Evolutionary conservation across 2,797 vertebrate species (phyloP).

Genomic region (Neosilurus mollespiculum): DNA sequence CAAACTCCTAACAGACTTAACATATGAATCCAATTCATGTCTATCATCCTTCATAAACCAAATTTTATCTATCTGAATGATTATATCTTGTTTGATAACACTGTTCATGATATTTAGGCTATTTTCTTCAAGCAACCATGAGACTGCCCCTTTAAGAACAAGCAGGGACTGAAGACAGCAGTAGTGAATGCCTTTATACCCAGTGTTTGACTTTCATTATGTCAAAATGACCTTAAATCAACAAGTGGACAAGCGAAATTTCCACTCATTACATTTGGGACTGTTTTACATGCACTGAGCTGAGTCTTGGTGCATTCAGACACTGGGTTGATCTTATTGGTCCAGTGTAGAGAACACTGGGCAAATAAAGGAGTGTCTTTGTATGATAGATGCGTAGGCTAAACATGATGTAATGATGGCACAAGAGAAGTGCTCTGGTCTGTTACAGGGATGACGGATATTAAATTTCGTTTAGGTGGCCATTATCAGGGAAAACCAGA

Average conservation of each 20-base stretch:
- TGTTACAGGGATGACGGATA: constrained; percentile 9
- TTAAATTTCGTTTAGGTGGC: constrained; percentile 1
- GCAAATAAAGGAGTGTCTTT: constrained; percentile 31
- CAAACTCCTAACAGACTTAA: too few species aligned
- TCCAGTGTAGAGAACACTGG: constrained; percentile 32
- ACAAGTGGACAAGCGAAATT: constrained; percentile 20
- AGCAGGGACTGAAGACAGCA: background rate
- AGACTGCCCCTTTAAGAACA: background rate
- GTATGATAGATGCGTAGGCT: constrained; percentile 5
- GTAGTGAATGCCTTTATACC: too few species aligned
- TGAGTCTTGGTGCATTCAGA: constrained; percentile 4
- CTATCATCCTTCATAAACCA: too few species aligned
- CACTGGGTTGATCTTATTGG: constrained; percentile 27
- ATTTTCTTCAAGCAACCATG: too few species aligned
- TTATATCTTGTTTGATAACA: too few species aligned
- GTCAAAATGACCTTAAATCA: constrained; percentile 5
- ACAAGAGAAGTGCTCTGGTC: constrained; percentile 4
- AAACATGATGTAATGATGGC: constrained; percentile 18
- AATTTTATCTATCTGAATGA: too few species aligned
- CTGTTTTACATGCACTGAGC: constrained; percentile 24
- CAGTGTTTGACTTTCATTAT: background rate
- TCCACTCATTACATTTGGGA: constrained; percentile 11
- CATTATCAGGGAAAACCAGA: constrained; percentile 11
- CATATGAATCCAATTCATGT: too few species aligned
- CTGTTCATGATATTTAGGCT: too few species aligned